Evolutionary conservation across 2,113 vertebrate genomes (phyloP).

Genomic region (Hoplias malabaricus): DNA sequence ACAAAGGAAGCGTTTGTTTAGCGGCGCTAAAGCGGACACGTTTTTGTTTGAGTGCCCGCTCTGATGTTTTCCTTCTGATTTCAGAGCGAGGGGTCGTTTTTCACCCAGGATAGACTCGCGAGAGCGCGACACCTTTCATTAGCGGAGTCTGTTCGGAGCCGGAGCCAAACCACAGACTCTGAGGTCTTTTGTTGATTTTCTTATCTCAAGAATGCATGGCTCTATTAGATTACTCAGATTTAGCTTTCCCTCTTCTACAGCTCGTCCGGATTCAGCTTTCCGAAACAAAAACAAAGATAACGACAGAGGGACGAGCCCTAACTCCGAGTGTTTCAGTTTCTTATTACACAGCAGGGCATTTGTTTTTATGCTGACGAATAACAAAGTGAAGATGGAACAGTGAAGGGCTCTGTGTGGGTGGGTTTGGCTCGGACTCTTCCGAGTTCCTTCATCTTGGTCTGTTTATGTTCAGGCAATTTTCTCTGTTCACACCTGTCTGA

Average conservation of each 20-base stretch:
- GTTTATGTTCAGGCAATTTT: background rate
- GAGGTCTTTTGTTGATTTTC: constrained; percentile 26
- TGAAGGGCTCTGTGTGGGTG: background rate
- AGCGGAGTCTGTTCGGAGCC: constrained; percentile 26
- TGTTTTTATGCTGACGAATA: constrained; percentile 1
- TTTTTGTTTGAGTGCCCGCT: background rate
- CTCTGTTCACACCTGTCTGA: constrained; percentile 9
- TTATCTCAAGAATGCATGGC: constrained; percentile 33
- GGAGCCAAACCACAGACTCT: constrained; percentile 36
- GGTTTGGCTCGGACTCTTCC: background rate
- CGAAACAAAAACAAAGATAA: constrained; percentile 24
- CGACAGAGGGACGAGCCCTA: background rate
- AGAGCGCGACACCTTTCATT: constrained; percentile 21
- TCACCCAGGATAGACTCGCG: constrained; percentile 16
- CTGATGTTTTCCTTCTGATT: constrained; percentile 32
- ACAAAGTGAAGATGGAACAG: background rate
- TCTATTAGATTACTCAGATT: constrained; percentile 33
- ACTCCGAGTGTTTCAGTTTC: constrained; percentile 2
- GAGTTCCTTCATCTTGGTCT: background rate
- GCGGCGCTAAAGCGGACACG: background rate
- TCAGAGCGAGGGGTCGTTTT: constrained; percentile 32
- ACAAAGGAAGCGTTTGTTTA: constrained; percentile 23
- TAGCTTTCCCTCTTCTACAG: constrained; percentile 27
- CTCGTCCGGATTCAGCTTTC: background rate
- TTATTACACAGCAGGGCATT: background rate